A percentile compares a stretch with the other conserved stretches of the same genome.
These are phyloP conservation scores for Drymodes brunneopygia DNA, from an alignment of 2,113 vertebrate species.

Conservation along the genomic window DNA sequence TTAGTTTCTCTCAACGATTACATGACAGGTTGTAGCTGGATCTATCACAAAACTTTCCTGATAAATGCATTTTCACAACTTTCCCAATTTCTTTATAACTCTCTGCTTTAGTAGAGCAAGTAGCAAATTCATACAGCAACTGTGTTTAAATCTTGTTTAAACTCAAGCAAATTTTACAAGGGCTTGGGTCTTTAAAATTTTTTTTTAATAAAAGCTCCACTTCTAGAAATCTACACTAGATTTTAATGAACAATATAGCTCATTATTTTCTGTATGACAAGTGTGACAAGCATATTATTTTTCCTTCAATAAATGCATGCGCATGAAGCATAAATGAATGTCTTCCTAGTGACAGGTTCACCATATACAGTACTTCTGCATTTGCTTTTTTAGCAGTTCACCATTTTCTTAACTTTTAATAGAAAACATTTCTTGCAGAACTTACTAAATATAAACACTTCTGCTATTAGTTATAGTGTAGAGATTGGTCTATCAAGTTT, in stretches of 20 bases:
- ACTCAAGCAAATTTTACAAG: not conserved
- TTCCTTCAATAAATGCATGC: not conserved
- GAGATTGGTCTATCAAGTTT: not conserved
- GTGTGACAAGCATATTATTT: not conserved
- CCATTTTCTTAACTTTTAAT: not conserved
- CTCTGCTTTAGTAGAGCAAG: not conserved
- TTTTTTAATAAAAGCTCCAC: not conserved
- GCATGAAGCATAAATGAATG: not conserved
- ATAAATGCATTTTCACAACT: not conserved
- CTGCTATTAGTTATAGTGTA: not conserved
- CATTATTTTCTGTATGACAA: not conserved
- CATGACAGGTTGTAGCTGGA: not conserved
- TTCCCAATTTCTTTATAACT: not conserved
- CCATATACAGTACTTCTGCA: not conserved
- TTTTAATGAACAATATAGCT: not conserved
- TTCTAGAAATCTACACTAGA: not conserved
- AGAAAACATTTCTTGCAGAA: not conserved
- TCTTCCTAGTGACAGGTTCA: not conserved
- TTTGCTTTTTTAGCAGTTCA: not conserved
- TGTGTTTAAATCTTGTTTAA: not conserved
- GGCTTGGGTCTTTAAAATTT: accelerated
- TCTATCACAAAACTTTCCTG: not conserved
- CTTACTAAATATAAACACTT: not conserved
- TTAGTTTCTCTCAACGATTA: not conserved
- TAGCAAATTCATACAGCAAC: not conserved